Evolutionary conservation across 2,797 vertebrate genomes (phyloP), one percentile per base, ranked within the genome.

Genomic region (Sebastes jordani): DNA sequence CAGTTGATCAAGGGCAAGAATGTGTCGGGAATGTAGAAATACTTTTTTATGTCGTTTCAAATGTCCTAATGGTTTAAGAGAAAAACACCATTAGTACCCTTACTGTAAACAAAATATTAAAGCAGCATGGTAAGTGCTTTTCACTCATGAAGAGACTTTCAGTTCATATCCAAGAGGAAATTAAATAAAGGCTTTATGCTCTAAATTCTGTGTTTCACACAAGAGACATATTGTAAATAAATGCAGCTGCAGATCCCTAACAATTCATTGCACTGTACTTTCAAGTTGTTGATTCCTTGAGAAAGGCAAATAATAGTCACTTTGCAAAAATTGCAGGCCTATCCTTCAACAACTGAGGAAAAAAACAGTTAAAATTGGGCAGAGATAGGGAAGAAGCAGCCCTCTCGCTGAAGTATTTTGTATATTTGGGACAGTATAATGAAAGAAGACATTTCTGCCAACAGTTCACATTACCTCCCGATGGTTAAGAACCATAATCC

Each of bases 291-390:
- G 91, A 93, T 94, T 95, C 91, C 91, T 95, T 84, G 87, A 92
- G 92, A 92, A 94, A 93, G 78, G 92, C 83, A 94, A 96, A 95
- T 95, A 94, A 93, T 94, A 93, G 94, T 94, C 89, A 95, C 95
- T 95, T 95, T 86, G 80, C 83, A 89, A 95, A 64, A 95, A 96
- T 96, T 95, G 91, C 93, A 91, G 93, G 86, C 89, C 88, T 92
- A 93, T 93, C 92, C 91, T 90, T 93, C 92, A 93, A 91, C 93
- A 91, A 92, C 91, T 92, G 84, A 84, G 87, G 82, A 92, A 25
- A 92, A 92, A 92, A 90, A 92, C 90, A 90, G 87, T 92, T 91
- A 82, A 94, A 95, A 94, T 92, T 93, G 89, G 82, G 78, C 87
- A 87, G 76, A 59, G 83, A 92, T 82, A 76, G 84, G 87, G 84